These are phyloP conservation scores for Heliconius melpomene DNA, from an alignment of 1,140 invertebrate species.

Conservation along the genomic window DNA sequence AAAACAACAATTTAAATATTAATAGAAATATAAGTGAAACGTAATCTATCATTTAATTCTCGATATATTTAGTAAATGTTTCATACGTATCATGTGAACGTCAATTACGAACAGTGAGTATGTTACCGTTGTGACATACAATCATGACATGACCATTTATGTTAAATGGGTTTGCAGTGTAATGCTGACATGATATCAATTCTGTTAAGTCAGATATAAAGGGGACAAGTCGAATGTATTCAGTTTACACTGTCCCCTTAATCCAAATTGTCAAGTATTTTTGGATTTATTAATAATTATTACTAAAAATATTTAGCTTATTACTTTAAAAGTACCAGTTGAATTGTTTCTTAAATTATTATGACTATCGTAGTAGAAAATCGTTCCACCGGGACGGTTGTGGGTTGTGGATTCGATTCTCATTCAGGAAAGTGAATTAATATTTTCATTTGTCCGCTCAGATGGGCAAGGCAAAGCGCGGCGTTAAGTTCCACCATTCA, in stretches of 20 bases:
- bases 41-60: neutral
- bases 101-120: neutral
- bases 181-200: neutral
- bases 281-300: too few species aligned
- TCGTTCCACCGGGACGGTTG: too few species aligned
- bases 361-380: too few species aligned
- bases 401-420: too few species aligned
- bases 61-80: neutral
- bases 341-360: too few species aligned
- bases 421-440: too few species aligned
- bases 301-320: too few species aligned
- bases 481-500: too few species aligned
- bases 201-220: neutral
- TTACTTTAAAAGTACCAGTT: too few species aligned
- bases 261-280: neutral
- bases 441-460: too few species aligned
- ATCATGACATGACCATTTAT: neutral
- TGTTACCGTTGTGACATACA: neutral
- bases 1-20: neutral
- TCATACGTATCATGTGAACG: neutral
- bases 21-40: neutral
- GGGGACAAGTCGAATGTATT: neutral
- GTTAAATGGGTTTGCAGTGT: neutral
- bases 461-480: too few species aligned
- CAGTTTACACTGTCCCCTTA: neutral